These are phyloP conservation scores for Crotalus tigris DNA, from an alignment of 2,113 vertebrate species.

Conservation along the genomic window DNA sequence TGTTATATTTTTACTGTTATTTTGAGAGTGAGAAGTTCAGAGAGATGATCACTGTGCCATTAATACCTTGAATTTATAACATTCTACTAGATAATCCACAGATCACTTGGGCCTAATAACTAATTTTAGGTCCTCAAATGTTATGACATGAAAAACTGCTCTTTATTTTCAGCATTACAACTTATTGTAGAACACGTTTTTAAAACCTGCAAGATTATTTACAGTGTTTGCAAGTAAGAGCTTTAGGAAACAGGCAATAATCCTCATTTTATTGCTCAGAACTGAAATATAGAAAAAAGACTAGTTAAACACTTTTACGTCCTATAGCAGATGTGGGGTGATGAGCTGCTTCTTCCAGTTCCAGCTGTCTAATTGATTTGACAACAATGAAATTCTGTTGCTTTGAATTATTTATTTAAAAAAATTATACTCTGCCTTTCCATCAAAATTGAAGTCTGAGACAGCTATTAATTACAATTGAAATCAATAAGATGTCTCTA, in stretches of 20 bases:
- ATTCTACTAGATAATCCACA: background rate
- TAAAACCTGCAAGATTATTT: background rate
- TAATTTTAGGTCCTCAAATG: background rate
- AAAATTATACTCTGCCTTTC: background rate
- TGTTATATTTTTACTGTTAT: slow-evolving; percentile 10
- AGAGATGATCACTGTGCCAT: background rate
- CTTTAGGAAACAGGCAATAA: background rate
- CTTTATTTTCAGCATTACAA: background rate
- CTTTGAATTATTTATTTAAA: background rate
- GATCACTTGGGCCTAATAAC: background rate
- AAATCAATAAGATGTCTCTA: background rate
- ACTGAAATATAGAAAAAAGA: background rate
- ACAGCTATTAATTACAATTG: background rate
- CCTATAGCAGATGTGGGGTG: background rate
- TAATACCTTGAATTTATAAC: background rate
- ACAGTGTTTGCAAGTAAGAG: background rate
- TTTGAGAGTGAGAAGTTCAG: background rate
- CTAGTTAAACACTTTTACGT: background rate
- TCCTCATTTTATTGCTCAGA: background rate
- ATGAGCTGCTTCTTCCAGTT: background rate
- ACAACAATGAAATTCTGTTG: background rate
- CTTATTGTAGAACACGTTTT: background rate
- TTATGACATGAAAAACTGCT: background rate
- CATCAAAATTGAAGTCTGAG: background rate
- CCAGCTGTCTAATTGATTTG: background rate